Conservation (phyloP, 2,113 vertebrate species). For the Speoplatyrhinus poulsoni region DNA sequence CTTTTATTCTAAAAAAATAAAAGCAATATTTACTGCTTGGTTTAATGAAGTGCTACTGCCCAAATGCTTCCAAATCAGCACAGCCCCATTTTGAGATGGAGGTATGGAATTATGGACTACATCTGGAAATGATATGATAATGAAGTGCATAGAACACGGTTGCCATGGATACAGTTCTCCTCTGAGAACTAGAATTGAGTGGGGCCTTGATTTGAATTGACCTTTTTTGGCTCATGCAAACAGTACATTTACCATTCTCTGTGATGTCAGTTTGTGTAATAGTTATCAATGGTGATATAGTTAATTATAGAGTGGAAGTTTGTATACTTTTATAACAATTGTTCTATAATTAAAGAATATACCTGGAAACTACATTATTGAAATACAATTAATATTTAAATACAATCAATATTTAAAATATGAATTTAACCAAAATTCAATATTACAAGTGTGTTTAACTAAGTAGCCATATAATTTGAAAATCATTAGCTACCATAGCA, state of each 20-base stretch:
- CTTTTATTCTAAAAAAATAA: too few relatives aligned
- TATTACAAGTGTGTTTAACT: too few relatives aligned
- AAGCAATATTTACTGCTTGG: slow-evolving; percentile 6
- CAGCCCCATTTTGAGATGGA: slow-evolving; percentile 2
- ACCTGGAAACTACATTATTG: too few relatives aligned
- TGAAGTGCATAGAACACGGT: slow-evolving; percentile 44
- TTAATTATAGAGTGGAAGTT: too few relatives aligned
- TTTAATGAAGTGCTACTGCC: neutral
- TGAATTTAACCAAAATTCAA: too few relatives aligned
- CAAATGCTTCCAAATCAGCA: slow-evolving; percentile 22
- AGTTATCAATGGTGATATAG: neutral
- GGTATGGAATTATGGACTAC: slow-evolving; percentile 35
- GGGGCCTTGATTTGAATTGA: neutral
- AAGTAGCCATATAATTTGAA: too few relatives aligned
- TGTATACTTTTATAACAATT: neutral
- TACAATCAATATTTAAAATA: too few relatives aligned
- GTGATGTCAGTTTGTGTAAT: neutral
- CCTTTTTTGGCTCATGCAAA: slow-evolving; percentile 5
- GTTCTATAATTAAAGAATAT: too few relatives aligned
- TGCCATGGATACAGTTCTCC: slow-evolving; percentile 44
- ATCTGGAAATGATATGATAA: slow-evolving; percentile 69
- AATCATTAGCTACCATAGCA: too few relatives aligned
- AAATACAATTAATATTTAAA: too few relatives aligned
- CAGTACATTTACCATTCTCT: neutral
- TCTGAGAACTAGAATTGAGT: slow-evolving; percentile 19